A percentile compares a stretch with the other conserved stretches of the same genome.
These are phyloP conservation scores for Callocephalon fimbriatum DNA, from an alignment of 2,113 vertebrate genomes.

Conservation along the genomic window DNA sequence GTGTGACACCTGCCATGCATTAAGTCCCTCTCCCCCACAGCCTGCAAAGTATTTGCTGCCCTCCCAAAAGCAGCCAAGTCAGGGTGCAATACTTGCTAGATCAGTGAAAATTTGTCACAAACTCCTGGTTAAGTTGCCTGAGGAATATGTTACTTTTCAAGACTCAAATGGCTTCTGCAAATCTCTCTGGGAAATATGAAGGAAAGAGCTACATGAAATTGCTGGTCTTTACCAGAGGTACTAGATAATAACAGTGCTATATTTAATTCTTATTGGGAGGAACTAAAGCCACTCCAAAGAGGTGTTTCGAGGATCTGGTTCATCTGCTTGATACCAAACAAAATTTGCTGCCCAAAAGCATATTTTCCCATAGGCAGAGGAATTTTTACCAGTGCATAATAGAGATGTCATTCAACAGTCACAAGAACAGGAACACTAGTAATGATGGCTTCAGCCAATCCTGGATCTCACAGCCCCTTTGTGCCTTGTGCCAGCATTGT, in stretches of 20 bases:
- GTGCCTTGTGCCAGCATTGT: not conserved
- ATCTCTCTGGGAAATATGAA: not conserved
- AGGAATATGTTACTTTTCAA: not conserved
- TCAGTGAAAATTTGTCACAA: not conserved
- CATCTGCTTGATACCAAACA: not conserved
- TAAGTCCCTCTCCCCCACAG: not conserved
- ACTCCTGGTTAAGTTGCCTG: not conserved
- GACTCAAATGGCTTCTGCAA: not conserved
- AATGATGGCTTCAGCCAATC: not conserved
- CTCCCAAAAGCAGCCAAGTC: not conserved
- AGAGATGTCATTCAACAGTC: not conserved
- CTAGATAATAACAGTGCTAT: not conserved
- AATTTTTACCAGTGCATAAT: not conserved
- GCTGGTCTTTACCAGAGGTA: not conserved
- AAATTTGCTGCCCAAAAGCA: rapidly evolving
- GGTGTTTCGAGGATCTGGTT: not conserved
- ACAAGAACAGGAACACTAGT: not conserved
- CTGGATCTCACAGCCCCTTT: not conserved
- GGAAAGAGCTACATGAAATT: not conserved
- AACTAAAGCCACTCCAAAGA: not conserved
- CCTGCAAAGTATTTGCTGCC: not conserved
- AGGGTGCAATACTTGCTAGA: no score
- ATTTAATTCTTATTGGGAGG: not conserved
- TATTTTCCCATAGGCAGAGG: not conserved
- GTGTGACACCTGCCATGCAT: no score